A percentile compares a stretch with the other conserved stretches of the same genome.
Evolutionary conservation across 53 echinoderm and acorn worm genomes (phyloP).

Genomic region (Hippasteria phrygiana): DNA sequence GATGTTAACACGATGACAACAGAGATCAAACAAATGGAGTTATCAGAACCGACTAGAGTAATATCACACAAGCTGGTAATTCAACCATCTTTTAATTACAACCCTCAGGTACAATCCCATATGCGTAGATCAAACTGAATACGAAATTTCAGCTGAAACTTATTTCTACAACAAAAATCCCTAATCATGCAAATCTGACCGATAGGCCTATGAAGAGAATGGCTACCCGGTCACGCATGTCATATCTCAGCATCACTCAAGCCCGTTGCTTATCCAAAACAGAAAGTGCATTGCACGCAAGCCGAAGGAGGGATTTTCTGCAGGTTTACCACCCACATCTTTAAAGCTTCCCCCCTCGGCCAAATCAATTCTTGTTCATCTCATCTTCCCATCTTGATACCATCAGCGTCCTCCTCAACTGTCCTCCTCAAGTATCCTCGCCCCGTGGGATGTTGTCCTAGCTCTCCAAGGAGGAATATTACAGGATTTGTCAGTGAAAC

Average conservation of each 20-base stretch:
- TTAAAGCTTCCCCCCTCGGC: neutral
- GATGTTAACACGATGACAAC: too few species aligned
- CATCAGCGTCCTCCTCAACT: neutral
- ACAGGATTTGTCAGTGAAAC: neutral
- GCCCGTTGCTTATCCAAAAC: neutral
- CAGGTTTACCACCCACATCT: neutral
- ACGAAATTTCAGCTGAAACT: too few species aligned
- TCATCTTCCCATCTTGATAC: constrained; percentile 7
- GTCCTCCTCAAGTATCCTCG: neutral
- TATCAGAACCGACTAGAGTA: too few species aligned
- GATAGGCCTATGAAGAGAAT: neutral
- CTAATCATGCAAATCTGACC: too few species aligned
- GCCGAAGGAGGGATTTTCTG: neutral
- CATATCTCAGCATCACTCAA: neutral
- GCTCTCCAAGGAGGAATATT: constrained; percentile 7
- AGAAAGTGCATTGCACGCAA: neutral
- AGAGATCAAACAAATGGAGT: too few species aligned
- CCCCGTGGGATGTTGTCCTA: neutral
- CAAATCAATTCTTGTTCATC: constrained; percentile 25
- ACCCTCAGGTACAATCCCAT: too few species aligned
- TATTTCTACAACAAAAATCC: too few species aligned
- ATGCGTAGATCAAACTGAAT: too few species aligned
- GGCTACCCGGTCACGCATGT: neutral
- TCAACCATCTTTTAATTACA: too few species aligned
- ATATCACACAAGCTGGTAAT: too few species aligned